These are phyloP conservation scores for Catocala sponsa DNA, from an alignment of 2,888 invertebrate species.

Conservation along the genomic window DNA sequence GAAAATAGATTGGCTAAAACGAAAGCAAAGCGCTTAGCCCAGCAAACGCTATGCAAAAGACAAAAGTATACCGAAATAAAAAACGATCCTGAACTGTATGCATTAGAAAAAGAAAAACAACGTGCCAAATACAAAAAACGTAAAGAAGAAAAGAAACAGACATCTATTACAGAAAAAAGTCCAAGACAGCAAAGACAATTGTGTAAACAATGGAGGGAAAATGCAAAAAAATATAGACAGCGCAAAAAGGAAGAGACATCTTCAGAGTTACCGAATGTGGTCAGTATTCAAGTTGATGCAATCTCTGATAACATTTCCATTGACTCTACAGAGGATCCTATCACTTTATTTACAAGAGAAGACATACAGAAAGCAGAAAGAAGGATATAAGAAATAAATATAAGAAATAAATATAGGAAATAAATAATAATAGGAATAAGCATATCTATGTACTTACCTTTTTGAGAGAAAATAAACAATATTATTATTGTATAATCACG, in stretches of 20 bases:
- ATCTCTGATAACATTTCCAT: not conserved
- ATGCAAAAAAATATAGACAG: conserved; percentile 10
- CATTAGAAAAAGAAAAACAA: conserved; percentile 6
- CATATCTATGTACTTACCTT: too few relatives aligned
- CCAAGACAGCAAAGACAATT: conserved; percentile 5
- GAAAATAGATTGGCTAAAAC: conserved; percentile 1
- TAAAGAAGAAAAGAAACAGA: conserved; percentile 7
- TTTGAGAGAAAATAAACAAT: too few relatives aligned
- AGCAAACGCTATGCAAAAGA: conserved; percentile 7
- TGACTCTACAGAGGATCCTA: not conserved
- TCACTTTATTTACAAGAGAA: too few relatives aligned
- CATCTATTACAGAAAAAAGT: not conserved
- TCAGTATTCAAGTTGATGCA: conserved; percentile 3
- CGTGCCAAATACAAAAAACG: conserved; percentile 2
- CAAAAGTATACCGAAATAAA: not conserved
- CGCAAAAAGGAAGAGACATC: not conserved
- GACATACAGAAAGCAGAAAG: too few relatives aligned
- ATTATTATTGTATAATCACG: too few relatives aligned
- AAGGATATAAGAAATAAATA: too few relatives aligned
- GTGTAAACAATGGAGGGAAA: conserved; percentile 12
- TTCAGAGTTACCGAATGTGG: not conserved
- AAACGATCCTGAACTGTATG: conserved; percentile 1
- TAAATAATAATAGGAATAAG: too few relatives aligned
- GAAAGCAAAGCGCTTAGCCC: conserved; percentile 1
- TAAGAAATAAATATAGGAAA: too few relatives aligned